phyloP scores from a whole-genome alignment of 1,140 invertebrate genomes.

The Liolophura sinensis region DNA sequence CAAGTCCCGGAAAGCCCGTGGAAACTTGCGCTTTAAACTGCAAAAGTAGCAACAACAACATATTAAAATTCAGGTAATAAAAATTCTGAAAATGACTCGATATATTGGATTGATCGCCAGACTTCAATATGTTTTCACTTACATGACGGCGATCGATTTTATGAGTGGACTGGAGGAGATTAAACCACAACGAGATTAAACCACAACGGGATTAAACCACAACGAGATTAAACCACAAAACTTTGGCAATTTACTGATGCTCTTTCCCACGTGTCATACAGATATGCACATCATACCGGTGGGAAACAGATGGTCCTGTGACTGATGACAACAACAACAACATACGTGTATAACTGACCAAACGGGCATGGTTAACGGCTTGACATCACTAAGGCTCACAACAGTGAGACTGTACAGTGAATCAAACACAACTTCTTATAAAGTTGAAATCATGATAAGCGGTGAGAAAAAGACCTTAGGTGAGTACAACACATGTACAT shows the following conservation, averaged over 20 bases:
- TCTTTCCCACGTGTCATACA: too few species aligned
- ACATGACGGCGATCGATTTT: background rate
- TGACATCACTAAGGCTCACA: background rate
- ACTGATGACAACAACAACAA: too few species aligned
- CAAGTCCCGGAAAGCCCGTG: conserved; percentile 80
- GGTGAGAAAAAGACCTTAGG: background rate
- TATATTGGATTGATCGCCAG: background rate
- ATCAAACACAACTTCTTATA: too few species aligned
- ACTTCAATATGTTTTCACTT: background rate
- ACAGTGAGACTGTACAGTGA: background rate
- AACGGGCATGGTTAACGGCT: background rate
- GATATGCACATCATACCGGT: background rate
- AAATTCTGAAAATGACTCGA: too few species aligned
- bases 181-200: background rate
- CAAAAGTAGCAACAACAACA: conserved; percentile 30
- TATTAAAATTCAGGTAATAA: conserved; percentile 7
- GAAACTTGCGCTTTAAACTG: conserved; percentile 84
- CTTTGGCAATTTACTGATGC: background rate
- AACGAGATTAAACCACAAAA: background rate
- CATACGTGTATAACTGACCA: background rate
- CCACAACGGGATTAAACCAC: background rate
- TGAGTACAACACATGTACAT: background rate
- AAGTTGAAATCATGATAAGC: too few species aligned
- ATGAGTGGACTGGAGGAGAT: too few species aligned
- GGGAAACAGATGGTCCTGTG: background rate